Evolutionary conservation across 2,888 invertebrate genomes (phyloP).

Genomic region (Sicus ferrugineus): DNA sequence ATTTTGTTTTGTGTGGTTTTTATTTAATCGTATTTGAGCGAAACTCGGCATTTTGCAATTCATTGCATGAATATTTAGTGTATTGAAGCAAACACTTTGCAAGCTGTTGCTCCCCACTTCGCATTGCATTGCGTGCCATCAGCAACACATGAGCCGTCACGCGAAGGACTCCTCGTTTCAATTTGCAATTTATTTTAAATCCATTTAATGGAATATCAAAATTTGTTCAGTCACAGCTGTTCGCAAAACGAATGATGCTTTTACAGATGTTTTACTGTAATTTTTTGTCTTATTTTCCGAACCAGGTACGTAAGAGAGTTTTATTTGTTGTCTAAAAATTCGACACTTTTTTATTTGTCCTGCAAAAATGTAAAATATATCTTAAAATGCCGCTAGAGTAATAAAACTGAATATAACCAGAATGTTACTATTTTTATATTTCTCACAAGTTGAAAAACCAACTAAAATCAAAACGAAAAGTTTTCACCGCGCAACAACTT

Average conservation of each 20-base stretch:
- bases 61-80: conserved; percentile 4
- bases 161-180: too few species aligned
- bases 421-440: too few species aligned
- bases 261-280: not conserved
- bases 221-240: conserved; percentile 22
- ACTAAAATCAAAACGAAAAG: too few species aligned
- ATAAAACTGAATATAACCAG: too few species aligned
- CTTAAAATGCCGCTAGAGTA: too few species aligned
- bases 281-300: not conserved
- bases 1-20: not conserved
- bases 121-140: not conserved
- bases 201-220: conserved; percentile 25
- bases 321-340: too few species aligned
- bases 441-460: too few species aligned
- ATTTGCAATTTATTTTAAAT: conserved; percentile 28
- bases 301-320: too few species aligned
- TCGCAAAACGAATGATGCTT: not conserved
- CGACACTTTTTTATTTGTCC: too few species aligned
- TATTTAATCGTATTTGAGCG: not conserved
- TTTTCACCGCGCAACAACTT: too few species aligned
- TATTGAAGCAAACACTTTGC: conserved; percentile 4
- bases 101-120: not conserved
- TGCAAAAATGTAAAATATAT: too few species aligned
- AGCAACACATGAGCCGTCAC: not conserved
- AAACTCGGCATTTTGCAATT: not conserved